Percentiles rank a stretch among this genome's conserved stretches.
phyloP scores from a whole-genome alignment of 2,888 invertebrate genomes.

The Thymelicus acteon region DNA sequence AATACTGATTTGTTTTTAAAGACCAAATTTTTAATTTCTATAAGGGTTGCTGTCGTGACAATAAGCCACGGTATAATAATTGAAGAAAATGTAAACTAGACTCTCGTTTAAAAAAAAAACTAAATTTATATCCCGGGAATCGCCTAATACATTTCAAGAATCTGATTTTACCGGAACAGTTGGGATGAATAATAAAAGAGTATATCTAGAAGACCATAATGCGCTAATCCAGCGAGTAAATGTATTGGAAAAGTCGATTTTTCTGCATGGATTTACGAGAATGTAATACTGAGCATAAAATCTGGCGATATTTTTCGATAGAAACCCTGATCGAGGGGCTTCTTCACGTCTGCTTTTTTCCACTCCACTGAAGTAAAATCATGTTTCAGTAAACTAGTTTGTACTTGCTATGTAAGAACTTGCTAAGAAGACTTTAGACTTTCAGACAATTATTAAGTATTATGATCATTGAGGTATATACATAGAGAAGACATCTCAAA shows the following conservation, averaged over 20 bases:
- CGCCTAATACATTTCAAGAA: conserved; percentile 2
- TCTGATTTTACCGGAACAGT: not conserved
- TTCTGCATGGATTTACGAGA: conserved; percentile 31
- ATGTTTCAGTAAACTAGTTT: conserved; percentile 28
- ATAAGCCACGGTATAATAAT: too few species aligned
- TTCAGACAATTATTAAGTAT: too few species aligned
- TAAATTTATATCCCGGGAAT: not conserved
- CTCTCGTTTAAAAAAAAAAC: not conserved
- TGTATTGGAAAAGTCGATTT: conserved; percentile 26
- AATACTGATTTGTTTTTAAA: too few species aligned
- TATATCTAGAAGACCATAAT: not conserved
- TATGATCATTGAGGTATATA: too few species aligned
- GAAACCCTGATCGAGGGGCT: conserved; percentile 13
- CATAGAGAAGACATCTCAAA: too few species aligned
- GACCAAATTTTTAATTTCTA: too few species aligned
- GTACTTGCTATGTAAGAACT: conserved; percentile 3
- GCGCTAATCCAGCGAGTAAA: conserved; percentile 25
- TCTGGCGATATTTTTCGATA: conserved; percentile 25
- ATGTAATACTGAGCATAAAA: conserved; percentile 22
- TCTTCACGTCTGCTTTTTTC: conserved; percentile 30
- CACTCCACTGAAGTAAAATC: conserved; percentile 23
- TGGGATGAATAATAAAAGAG: not conserved
- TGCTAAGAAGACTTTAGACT: too few species aligned
- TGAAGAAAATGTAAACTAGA: not conserved
- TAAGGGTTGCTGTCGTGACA: too few species aligned